Base-by-base conservation (phyloP, 2,888 invertebrate genomes). In the Cyrtodaria siliqua region DNA sequence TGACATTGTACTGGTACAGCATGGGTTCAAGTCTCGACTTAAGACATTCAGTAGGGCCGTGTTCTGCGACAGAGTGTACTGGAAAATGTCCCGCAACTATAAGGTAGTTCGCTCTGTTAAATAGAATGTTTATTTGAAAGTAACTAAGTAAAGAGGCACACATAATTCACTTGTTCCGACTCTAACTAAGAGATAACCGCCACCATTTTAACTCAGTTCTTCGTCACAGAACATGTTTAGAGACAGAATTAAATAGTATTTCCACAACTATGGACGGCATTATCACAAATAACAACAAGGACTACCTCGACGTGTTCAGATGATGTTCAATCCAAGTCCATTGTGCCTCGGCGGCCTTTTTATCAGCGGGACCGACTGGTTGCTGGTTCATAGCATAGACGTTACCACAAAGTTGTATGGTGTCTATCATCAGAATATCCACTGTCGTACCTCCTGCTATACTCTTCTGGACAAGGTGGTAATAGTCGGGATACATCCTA, bases 391-490 rank as follows among this genome's bases (percentile, higher is more conserved):
- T 64, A 64, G 88, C 88, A 59, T 89, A 83, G 18, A 88, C 89
- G 76, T 92, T 92, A 0, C 94, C 94, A 82, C 94, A 94, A 40
- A 94, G 83, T 8, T 92, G 83, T 8, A 94, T 89, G 0, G 94
- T 94, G 86, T 94, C 94, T 24, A 94, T 89, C 93, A 94, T 93
- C 14, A 94, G 47, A 47, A 94, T 85, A 24, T 93, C 93, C 2
- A 93, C 76, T 0, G 75, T 86, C 0, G 74, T 82, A 12, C 86
- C 82, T 38, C 87, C 86, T 6, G 91, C 90, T 24, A 93, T 79
- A 2, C 74, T 63, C 71, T 89, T 91, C 0, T 72, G 73, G 57
- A 92, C 78, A 2, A 86, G 88, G 88, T 94, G 94, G 83, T 92
- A 94, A 42, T 89, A 92, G 69, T 91, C 79, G 0, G 94, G 94